phyloP scores from a whole-genome alignment of 2,888 invertebrate species.

The Thereva nobilitata region DNA sequence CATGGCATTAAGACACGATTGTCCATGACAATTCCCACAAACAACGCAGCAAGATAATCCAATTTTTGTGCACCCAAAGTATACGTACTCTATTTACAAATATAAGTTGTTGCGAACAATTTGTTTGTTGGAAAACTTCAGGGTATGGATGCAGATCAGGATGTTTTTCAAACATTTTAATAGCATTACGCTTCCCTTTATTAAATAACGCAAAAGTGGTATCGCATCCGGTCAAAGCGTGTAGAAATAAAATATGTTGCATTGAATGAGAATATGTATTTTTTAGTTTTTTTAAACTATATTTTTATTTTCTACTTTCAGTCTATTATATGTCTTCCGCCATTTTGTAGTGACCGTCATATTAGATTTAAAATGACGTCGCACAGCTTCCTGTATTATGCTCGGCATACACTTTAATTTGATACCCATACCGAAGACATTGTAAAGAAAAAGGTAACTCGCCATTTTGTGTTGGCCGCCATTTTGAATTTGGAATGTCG shows the following conservation, averaged over 20 bases:
- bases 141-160: not conserved
- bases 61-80: conserved; percentile 27
- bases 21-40: conserved; percentile 32
- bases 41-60: conserved; percentile 17
- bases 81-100: conserved; percentile 12
- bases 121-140: conserved; percentile 11
- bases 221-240: conserved; percentile 11
- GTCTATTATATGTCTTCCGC: too few relatives aligned
- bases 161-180: not conserved
- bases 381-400: too few relatives aligned
- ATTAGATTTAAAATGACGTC: too few relatives aligned
- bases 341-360: too few relatives aligned
- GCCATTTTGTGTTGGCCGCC: too few relatives aligned
- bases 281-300: too few relatives aligned
- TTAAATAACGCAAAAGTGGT: conserved; percentile 13
- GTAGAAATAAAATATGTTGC: conserved; percentile 17
- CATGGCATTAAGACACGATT: conserved; percentile 26
- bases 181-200: not conserved
- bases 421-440: too few relatives aligned
- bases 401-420: too few relatives aligned
- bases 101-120: conserved; percentile 8
- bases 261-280: too few relatives aligned
- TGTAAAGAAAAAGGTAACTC: too few relatives aligned
- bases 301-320: too few relatives aligned
- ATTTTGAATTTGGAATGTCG: too few relatives aligned